These are phyloP conservation scores for Cataglyphis livida DNA, from an alignment of 2,888 invertebrate genomes.

Conservation along the genomic window DNA sequence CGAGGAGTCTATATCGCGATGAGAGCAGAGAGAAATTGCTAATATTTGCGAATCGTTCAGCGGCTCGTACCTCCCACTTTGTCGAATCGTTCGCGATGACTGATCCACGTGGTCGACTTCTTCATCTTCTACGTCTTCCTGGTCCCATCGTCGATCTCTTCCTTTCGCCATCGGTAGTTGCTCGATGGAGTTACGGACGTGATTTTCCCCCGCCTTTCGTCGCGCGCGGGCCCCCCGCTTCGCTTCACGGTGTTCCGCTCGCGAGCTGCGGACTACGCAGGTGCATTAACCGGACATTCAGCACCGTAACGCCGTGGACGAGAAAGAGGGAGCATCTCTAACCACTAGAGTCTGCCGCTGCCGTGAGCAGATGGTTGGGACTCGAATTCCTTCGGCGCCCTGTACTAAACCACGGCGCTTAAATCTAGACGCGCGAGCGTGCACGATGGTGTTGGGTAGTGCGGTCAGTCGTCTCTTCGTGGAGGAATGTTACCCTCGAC, in stretches of 20 bases:
- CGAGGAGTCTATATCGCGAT: not conserved
- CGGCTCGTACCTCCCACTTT: constrained; percentile 34
- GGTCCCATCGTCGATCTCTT: constrained; percentile 30
- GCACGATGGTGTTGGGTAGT: constrained; percentile 22
- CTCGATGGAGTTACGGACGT: constrained; percentile 45
- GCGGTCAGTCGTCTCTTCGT: constrained; percentile 46
- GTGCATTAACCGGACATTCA: constrained; percentile 84
- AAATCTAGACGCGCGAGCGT: constrained; percentile 53
- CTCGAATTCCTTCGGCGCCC: constrained; percentile 71
- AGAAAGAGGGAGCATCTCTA: constrained; percentile 65
- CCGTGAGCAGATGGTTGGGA: constrained; percentile 74
- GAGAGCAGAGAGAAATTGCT: constrained; percentile 25
- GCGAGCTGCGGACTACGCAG: constrained; percentile 80
- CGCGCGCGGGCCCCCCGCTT: constrained; percentile 58
- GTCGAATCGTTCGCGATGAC: constrained; percentile 19
- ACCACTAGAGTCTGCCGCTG: constrained; percentile 68
- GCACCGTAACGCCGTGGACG: constrained; percentile 79
- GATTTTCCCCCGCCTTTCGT: constrained; percentile 67
- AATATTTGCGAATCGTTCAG: constrained; percentile 35
- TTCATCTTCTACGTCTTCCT: constrained; percentile 37
- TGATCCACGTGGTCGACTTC: constrained; percentile 64
- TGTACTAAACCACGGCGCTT: constrained; percentile 71
- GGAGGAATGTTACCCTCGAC: constrained; percentile 62
- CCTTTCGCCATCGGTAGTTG: constrained; percentile 64
- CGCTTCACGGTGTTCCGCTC: constrained; percentile 76